Evolutionary conservation across 2,113 vertebrate species (phyloP).

Genomic region (Sminthopsis crassicaudata): DNA sequence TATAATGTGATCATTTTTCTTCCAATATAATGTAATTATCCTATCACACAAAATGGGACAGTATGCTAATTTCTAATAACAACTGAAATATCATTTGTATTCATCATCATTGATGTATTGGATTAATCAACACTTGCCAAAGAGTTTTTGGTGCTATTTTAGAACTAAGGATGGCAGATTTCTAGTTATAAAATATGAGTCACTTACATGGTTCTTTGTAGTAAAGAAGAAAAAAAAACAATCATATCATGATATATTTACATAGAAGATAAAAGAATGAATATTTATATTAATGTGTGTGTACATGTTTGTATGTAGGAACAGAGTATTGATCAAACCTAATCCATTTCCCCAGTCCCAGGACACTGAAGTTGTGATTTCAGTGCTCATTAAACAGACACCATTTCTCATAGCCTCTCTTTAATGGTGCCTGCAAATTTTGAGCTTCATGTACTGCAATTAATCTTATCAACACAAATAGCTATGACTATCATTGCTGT

Average conservation of each 20-base stretch:
- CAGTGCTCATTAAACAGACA: not conserved
- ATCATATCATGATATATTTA: not conserved
- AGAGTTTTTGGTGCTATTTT: slow-evolving; percentile 5
- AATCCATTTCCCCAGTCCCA: not conserved
- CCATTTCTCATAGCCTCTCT: not conserved
- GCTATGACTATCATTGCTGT: not conserved
- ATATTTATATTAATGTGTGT: not conserved
- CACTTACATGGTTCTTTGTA: not conserved
- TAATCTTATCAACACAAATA: not conserved
- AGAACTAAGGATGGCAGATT: not conserved
- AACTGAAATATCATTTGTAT: slow-evolving; percentile 32
- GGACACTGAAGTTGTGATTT: not conserved
- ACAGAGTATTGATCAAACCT: not conserved
- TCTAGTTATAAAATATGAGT: not conserved
- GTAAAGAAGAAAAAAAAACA: not conserved
- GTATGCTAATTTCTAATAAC: not conserved
- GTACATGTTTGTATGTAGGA: not conserved
- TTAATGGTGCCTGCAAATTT: not conserved
- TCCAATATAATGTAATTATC: not conserved
- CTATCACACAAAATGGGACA: not conserved
- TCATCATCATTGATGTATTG: not conserved
- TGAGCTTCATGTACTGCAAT: not conserved
- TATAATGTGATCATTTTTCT: not conserved
- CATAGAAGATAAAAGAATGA: not conserved
- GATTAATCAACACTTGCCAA: not conserved